Conservation (phyloP, 2,797 vertebrate genomes). For the Anisognathus igniventris region DNA sequence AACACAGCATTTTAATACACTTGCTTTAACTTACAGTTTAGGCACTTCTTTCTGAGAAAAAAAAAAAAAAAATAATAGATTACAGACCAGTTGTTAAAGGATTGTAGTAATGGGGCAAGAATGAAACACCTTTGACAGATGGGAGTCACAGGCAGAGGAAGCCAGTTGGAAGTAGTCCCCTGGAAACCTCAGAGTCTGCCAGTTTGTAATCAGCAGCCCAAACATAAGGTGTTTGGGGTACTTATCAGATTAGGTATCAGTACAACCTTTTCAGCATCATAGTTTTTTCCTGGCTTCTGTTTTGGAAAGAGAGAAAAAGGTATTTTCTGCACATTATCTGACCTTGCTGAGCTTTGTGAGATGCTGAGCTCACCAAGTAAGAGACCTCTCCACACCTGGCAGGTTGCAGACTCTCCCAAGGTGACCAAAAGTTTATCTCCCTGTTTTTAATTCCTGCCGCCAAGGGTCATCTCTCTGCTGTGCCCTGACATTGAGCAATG, state of each 20-base stretch:
- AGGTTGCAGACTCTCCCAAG: not conserved
- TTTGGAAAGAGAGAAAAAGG: not conserved
- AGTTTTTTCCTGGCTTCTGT: not conserved
- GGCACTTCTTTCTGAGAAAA: not conserved
- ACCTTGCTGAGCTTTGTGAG: not conserved
- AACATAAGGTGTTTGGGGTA: not conserved
- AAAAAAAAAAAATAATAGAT: not conserved
- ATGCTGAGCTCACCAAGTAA: not conserved
- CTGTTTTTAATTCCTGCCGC: not conserved
- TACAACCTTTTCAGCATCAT: not conserved
- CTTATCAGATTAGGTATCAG: not conserved
- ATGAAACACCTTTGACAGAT: not conserved
- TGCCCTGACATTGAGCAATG: conserved; percentile 58
- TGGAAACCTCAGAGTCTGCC: not conserved
- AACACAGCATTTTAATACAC: not conserved
- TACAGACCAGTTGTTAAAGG: not conserved
- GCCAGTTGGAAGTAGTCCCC: not conserved
- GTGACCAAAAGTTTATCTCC: conserved; percentile 34
- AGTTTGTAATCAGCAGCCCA: not conserved
- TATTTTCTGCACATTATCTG: not conserved
- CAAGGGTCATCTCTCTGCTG: conserved; percentile 19
- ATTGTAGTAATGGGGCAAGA: not conserved
- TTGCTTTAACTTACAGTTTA: not conserved
- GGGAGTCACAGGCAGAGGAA: not conserved
- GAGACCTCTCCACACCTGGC: not conserved